A percentile compares a stretch with the other conserved stretches of the same genome.
phyloP scores from a whole-genome alignment of 2,888 invertebrate genomes.

The Eupithecia dodoneata region DNA sequence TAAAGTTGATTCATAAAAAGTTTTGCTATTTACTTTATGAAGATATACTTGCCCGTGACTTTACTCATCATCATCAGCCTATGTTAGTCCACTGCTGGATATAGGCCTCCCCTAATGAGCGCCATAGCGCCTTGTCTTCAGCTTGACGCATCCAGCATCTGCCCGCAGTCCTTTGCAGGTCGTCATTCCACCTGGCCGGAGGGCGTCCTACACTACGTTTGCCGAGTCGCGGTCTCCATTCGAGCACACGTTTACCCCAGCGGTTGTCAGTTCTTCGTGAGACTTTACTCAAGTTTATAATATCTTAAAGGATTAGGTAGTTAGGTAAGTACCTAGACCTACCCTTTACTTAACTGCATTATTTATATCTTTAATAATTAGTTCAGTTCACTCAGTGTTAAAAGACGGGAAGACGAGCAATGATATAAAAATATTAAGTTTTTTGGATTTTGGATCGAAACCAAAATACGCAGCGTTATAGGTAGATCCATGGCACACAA shows the following conservation, averaged over 20 bases:
- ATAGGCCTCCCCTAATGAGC: too few species aligned
- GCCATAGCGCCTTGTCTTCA: too few species aligned
- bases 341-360: background rate
- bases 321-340: background rate
- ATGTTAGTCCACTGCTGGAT: too few species aligned
- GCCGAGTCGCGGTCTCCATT: too few species aligned
- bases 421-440: background rate
- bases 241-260: too few species aligned
- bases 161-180: too few species aligned
- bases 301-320: background rate
- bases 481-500: background rate
- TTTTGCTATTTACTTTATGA: conserved; percentile 7
- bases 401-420: background rate
- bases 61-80: background rate
- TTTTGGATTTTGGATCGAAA: background rate
- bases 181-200: too few species aligned
- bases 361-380: background rate
- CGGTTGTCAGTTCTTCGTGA: too few species aligned
- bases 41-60: background rate
- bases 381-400: background rate
- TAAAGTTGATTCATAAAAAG: background rate
- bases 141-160: too few species aligned
- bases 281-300: background rate
- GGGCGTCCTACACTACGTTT: too few species aligned
- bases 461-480: background rate